Percentiles rank a stretch among this genome's conserved stretches.
Evolutionary conservation across 2,797 vertebrate species (phyloP).

Genomic region (Pseudomugil gertrudae): DNA sequence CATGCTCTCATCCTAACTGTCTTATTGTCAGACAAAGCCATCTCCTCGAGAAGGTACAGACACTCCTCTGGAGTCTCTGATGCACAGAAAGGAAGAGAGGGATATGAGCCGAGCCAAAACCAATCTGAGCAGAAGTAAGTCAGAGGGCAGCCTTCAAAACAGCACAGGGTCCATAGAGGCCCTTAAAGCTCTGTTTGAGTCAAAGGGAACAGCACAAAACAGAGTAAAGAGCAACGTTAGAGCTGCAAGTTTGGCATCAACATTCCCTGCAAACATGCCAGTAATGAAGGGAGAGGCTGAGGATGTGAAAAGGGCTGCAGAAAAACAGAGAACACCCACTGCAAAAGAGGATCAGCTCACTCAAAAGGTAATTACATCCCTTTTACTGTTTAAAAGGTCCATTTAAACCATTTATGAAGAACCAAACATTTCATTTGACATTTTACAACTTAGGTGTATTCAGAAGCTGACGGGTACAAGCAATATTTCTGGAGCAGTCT

Average conservation of each 20-base stretch:
- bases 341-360: slow-evolving; percentile 38
- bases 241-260: slow-evolving; percentile 12
- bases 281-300: slow-evolving; percentile 37
- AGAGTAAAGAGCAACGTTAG: slow-evolving; percentile 33
- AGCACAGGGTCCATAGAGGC: slow-evolving; percentile 53
- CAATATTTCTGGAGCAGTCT: not conserved
- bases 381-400: not conserved
- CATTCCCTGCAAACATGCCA: slow-evolving; percentile 1
- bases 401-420: not conserved
- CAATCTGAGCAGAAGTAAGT: slow-evolving; percentile 73
- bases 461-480: not conserved
- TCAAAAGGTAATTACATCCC: slow-evolving; percentile 60
- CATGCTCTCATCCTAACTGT: not conserved
- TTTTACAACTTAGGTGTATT: not conserved
- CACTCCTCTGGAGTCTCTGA: slow-evolving; percentile 25
- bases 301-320: slow-evolving; percentile 14
- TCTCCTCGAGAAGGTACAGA: slow-evolving; percentile 23
- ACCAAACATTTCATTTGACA: not conserved
- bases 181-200: slow-evolving; percentile 78
- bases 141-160: slow-evolving; percentile 70
- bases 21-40: slow-evolving; percentile 35
- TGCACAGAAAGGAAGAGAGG: slow-evolving; percentile 43
- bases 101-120: slow-evolving; percentile 25
- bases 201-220: slow-evolving; percentile 39
- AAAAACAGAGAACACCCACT: slow-evolving; percentile 14